Evolutionary conservation across 2,797 vertebrate genomes (phyloP).

Genomic region (Pipistrellus nathusii): DNA sequence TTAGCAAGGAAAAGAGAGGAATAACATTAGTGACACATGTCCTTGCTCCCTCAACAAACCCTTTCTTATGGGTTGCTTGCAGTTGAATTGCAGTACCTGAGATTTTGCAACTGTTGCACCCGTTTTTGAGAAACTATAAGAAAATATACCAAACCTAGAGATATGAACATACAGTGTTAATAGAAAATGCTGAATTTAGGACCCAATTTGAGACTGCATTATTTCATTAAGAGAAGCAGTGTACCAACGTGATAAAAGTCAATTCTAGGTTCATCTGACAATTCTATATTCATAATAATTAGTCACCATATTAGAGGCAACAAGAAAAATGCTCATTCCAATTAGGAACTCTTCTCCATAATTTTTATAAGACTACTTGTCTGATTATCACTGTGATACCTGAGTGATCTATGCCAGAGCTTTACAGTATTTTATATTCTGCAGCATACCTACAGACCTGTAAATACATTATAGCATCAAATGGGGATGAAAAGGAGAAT

Average conservation of each 20-base stretch:
- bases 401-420: conserved; percentile 27
- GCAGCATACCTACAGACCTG: conserved; percentile 54
- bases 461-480: conserved; percentile 2
- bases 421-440: conserved; percentile 42
- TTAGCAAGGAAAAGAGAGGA: conserved; percentile 75
- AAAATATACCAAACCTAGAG: conserved; percentile 49
- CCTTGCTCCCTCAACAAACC: conserved; percentile 71
- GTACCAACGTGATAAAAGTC: neutral
- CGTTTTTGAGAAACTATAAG: conserved; percentile 63
- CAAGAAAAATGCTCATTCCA: conserved; percentile 68
- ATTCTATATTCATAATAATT: conserved; percentile 71
- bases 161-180: neutral
- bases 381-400: conserved; percentile 67
- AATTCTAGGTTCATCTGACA: conserved; percentile 65
- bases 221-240: conserved; percentile 55
- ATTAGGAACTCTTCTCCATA: conserved; percentile 62
- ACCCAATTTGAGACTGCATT: conserved; percentile 16
- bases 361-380: conserved; percentile 70
- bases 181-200: conserved; percentile 48
- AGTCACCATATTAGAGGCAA: conserved; percentile 54
- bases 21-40: conserved; percentile 77
- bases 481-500: conserved; percentile 54
- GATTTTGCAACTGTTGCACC: conserved; percentile 51
- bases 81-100: conserved; percentile 60
- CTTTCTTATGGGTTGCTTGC: conserved; percentile 63